Conservation (phyloP, 2,797 vertebrate genomes). For the Hydrolagus colliei region DNA sequence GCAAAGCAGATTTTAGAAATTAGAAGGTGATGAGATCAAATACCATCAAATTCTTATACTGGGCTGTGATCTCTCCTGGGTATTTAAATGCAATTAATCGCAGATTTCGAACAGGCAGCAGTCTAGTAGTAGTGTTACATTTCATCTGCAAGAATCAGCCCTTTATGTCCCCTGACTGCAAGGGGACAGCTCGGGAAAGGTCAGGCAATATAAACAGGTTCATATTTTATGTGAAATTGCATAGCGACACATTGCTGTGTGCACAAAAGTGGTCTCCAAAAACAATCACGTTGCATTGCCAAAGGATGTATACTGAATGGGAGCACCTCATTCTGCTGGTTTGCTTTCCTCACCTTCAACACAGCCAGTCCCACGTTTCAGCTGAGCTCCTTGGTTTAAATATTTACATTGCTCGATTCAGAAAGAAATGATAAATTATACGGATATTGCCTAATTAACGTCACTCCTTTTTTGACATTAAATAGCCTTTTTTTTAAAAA, state of each 20-base stretch:
- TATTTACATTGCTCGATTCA: not conserved
- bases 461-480: not conserved
- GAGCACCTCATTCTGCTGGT: not conserved
- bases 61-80: not conserved
- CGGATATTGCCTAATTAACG: not conserved
- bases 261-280: not conserved
- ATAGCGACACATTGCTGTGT: not conserved
- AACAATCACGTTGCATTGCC: not conserved
- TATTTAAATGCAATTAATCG: slow-evolving; percentile 11
- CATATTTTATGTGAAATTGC: not conserved
- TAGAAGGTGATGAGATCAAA: not conserved
- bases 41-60: not conserved
- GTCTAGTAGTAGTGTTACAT: not conserved
- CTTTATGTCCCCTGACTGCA: not conserved
- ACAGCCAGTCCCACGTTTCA: not conserved
- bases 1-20: not conserved
- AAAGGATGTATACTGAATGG: not conserved
- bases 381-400: not conserved
- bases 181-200: not conserved
- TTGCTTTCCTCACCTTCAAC: not conserved
- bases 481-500: not conserved
- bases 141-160: not conserved
- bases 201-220: not conserved
- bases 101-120: not conserved
- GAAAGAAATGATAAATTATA: not conserved